Conservation (phyloP, 1,140 invertebrate genomes). For the Cherax destructor region DNA sequence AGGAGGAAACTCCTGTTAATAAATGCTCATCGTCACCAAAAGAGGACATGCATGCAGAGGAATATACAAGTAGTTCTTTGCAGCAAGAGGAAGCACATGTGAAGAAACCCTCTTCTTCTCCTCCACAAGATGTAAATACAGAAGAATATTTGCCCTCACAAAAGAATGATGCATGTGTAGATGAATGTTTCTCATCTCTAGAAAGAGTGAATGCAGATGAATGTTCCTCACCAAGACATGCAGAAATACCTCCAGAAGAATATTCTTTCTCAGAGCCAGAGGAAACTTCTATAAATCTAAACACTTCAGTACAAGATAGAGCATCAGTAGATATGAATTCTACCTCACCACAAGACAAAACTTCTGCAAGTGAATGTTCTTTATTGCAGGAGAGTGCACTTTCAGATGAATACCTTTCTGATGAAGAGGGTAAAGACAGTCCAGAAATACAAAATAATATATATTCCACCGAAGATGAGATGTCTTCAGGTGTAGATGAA, state of each 20-base stretch:
- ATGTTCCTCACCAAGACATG: not conserved
- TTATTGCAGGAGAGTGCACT: not conserved
- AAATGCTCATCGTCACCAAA: not conserved
- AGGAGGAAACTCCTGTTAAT: slow-evolving; percentile 17
- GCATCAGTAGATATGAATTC: slow-evolving; percentile 7
- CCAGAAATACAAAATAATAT: not conserved
- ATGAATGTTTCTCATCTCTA: not conserved
- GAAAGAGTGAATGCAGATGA: not conserved
- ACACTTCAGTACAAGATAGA: slow-evolving; percentile 6
- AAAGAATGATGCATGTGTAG: not conserved
- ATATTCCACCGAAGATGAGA: not conserved
- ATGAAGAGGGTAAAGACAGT: not conserved
- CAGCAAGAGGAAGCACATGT: not conserved
- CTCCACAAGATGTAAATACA: not conserved
- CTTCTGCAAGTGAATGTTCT: slow-evolving; percentile 16
- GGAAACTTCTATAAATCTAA: not conserved
- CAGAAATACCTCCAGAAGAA: not conserved
- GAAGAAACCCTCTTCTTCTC: not conserved
- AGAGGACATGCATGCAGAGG: not conserved
- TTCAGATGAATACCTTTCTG: not conserved
- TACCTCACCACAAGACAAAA: slow-evolving; percentile 7
- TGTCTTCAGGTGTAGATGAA: slow-evolving; percentile 9
- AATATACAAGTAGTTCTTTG: not conserved
- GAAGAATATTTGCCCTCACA: not conserved
- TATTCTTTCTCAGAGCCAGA: not conserved